These are phyloP conservation scores for Polypedilum pembai DNA, from an alignment of 1,140 invertebrate species.

Conservation along the genomic window DNA sequence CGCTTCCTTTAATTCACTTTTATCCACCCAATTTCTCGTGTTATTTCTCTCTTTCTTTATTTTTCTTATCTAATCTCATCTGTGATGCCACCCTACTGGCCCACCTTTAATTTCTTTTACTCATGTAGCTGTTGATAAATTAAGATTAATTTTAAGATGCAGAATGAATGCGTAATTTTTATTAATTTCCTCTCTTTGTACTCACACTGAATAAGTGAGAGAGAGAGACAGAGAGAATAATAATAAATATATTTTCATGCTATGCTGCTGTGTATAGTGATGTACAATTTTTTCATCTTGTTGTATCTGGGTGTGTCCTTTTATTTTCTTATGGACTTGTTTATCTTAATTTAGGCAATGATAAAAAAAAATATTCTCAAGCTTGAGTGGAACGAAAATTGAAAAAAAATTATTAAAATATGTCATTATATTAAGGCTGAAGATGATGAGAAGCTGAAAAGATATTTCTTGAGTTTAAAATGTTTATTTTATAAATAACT, in stretches of 20 bases:
- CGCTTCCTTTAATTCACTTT: too few species aligned
- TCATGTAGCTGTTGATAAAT: constrained; percentile 15
- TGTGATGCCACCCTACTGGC: too few species aligned
- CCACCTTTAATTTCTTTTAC: neutral
- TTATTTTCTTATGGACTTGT: neutral
- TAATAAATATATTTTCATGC: neutral
- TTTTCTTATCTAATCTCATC: too few species aligned
- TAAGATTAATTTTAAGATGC: constrained; percentile 26
- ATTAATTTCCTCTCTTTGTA: constrained; percentile 26
- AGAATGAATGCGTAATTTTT: constrained; percentile 23
- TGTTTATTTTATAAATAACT: too few species aligned
- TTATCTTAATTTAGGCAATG: neutral
- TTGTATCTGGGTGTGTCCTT: neutral
- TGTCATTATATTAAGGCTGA: too few species aligned
- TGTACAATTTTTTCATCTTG: too few species aligned
- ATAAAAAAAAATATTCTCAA: constrained; percentile 14
- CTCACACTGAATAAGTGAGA: neutral
- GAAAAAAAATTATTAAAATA: neutral
- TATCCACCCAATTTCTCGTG: too few species aligned
- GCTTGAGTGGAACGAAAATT: neutral
- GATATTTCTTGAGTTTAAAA: too few species aligned
- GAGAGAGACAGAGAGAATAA: too few species aligned
- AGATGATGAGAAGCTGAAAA: too few species aligned
- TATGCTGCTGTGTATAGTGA: neutral
- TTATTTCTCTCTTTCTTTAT: too few species aligned